Percentiles rank a stretch among this genome's conserved stretches.
These are phyloP conservation scores for Seriola quinqueradiata DNA, from an alignment of 2,113 vertebrate genomes.

Conservation along the genomic window DNA sequence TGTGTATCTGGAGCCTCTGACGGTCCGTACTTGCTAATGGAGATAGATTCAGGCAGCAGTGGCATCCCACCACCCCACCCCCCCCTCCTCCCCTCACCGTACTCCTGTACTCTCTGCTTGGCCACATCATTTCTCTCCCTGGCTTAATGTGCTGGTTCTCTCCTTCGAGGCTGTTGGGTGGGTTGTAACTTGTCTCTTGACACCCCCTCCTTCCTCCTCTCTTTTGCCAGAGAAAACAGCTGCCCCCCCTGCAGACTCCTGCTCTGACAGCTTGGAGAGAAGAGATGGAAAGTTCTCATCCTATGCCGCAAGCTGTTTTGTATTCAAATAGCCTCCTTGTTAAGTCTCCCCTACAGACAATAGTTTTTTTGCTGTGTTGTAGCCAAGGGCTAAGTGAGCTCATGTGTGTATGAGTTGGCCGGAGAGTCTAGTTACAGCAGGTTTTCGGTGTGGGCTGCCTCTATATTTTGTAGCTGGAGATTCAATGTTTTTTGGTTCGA, in stretches of 20 bases:
- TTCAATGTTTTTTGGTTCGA: background rate
- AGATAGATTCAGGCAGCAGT: conserved; percentile 73
- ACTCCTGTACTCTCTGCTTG: conserved; percentile 36
- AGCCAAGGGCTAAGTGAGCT: conserved; percentile 59
- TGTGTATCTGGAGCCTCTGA: conserved; percentile 65
- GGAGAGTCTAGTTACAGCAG: conserved; percentile 35
- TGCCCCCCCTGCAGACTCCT: conserved; percentile 64
- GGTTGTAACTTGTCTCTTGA: conserved; percentile 76
- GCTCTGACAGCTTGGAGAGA: conserved; percentile 68
- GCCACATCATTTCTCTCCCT: conserved; percentile 73
- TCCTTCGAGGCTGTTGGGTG: conserved; percentile 66
- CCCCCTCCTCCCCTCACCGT: background rate
- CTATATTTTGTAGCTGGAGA: conserved; percentile 26
- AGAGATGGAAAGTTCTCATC: conserved; percentile 75
- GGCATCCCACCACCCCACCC: background rate
- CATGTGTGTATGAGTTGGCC: conserved; percentile 37
- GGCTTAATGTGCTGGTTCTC: conserved; percentile 73
- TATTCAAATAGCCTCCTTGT: conserved; percentile 74
- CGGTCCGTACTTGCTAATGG: conserved; percentile 75
- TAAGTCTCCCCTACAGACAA: conserved; percentile 67
- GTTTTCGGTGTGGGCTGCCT: conserved; percentile 28
- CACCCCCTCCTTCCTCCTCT: conserved; percentile 29
- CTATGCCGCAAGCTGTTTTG: conserved; percentile 66
- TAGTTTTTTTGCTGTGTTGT: conserved; percentile 56
- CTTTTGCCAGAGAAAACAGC: conserved; percentile 65